Evolutionary conservation across 1,140 invertebrate genomes (phyloP).

Genomic region (Papilio helenus): DNA sequence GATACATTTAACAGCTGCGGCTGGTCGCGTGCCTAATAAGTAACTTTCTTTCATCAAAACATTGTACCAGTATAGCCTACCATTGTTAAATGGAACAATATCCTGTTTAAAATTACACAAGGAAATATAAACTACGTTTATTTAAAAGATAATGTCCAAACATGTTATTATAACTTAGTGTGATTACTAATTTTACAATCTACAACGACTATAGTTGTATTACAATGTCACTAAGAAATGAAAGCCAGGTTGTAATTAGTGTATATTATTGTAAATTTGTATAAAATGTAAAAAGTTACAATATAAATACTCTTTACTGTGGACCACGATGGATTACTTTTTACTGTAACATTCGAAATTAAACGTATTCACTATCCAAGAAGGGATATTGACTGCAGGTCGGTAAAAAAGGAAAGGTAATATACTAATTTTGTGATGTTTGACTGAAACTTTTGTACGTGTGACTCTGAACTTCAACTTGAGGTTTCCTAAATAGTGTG

Average conservation of each 20-base stretch:
- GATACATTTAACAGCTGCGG: neutral
- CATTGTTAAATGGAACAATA: conserved; percentile 30
- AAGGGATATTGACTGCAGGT: neutral
- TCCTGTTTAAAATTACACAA: conserved; percentile 36
- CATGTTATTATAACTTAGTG: neutral
- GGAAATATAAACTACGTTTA: conserved; percentile 25
- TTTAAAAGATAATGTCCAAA: conserved; percentile 7
- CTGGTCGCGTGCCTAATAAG: conserved; percentile 29
- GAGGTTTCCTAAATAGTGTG: too few species aligned
- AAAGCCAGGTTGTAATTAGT: neutral
- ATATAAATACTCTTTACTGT: neutral
- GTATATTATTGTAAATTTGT: neutral
- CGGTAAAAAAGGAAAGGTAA: neutral
- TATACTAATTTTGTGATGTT: neutral
- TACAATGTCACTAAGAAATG: neutral
- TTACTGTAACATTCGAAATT: neutral
- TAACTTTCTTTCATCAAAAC: conserved; percentile 29
- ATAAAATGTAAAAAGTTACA: neutral
- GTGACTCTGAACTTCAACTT: too few species aligned
- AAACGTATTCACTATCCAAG: neutral
- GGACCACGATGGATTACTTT: neutral
- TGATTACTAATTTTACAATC: conserved; percentile 10
- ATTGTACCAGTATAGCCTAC: conserved; percentile 12
- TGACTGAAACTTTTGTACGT: too few species aligned
- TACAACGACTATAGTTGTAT: neutral